phyloP scores from a whole-genome alignment of 2,888 invertebrate species.

The Macropis europaea region DNA sequence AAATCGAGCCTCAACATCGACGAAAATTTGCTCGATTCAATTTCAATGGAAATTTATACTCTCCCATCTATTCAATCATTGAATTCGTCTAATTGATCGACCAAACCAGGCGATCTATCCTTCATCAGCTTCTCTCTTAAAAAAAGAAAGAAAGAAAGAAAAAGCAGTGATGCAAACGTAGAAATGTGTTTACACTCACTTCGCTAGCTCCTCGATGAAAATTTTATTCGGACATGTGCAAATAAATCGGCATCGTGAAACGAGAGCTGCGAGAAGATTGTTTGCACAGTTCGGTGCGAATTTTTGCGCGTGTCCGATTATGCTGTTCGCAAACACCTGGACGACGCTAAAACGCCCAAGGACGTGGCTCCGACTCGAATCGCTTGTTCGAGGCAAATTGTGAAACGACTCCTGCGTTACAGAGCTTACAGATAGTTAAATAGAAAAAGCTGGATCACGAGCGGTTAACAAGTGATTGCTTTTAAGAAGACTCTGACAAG shows the following conservation, averaged over 20 bases:
- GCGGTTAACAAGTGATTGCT: too few species aligned
- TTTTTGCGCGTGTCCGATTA: slow-evolving; percentile 34
- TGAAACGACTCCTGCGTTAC: slow-evolving; percentile 10
- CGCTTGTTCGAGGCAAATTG: slow-evolving; percentile 17
- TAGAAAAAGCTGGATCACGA: too few species aligned
- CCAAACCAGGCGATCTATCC: too few species aligned
- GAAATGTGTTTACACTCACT: too few species aligned
- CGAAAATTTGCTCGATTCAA: neutral
- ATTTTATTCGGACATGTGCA: too few species aligned
- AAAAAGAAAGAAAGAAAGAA: too few species aligned
- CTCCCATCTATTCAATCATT: neutral
- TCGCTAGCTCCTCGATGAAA: too few species aligned
- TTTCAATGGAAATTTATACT: neutral
- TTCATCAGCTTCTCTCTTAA: too few species aligned
- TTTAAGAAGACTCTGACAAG: too few species aligned
- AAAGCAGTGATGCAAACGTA: too few species aligned
- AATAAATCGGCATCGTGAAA: too few species aligned
- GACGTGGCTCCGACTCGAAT: neutral
- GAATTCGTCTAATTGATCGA: neutral
- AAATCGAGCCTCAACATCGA: slow-evolving; percentile 2
- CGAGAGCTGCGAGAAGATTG: slow-evolving; percentile 1
- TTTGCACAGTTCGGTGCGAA: slow-evolving; percentile 22
- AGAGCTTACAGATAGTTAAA: too few species aligned
- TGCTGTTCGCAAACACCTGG: slow-evolving; percentile 28
- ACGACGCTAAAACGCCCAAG: neutral